These are phyloP conservation scores for Scaptomyza hsui DNA, from an alignment of 1,140 invertebrate species.

Conservation along the genomic window DNA sequence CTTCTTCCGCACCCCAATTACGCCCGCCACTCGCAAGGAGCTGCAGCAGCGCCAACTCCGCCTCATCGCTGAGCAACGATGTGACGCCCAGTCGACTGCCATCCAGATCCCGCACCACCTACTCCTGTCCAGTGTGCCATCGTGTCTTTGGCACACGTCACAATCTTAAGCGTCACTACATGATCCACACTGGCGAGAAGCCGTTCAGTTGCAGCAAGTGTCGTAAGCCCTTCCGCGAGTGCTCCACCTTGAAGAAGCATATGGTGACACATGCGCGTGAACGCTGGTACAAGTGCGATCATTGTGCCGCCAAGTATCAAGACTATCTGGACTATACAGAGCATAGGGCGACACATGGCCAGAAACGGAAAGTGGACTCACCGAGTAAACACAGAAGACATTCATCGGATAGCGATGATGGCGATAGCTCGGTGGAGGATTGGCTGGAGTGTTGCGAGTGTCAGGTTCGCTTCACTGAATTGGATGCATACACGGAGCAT, in stretches of 20 bases:
- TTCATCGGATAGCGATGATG: constrained; percentile 57
- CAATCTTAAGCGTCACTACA: constrained; percentile 80
- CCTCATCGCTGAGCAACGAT: constrained; percentile 69
- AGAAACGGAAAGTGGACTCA: neutral
- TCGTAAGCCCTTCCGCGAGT: constrained; percentile 78
- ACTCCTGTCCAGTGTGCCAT: constrained; percentile 72
- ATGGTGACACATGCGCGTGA: constrained; percentile 77
- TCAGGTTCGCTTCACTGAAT: constrained; percentile 63
- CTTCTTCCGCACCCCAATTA: constrained; percentile 12
- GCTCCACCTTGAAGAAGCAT: constrained; percentile 78
- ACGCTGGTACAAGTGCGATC: constrained; percentile 76
- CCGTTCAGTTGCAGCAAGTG: constrained; percentile 78
- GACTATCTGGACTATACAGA: constrained; percentile 73
- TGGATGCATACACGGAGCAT: constrained; percentile 73
- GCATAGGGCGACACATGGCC: constrained; percentile 60
- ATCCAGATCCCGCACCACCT: constrained; percentile 40
- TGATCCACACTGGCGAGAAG: constrained; percentile 82
- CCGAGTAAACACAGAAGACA: constrained; percentile 10
- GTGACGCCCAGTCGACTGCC: neutral
- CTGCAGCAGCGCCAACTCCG: constrained; percentile 68
- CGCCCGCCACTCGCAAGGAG: constrained; percentile 49
- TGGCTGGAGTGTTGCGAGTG: constrained; percentile 79
- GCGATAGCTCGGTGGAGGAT: constrained; percentile 63
- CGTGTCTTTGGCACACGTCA: constrained; percentile 81
- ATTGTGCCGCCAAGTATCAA: constrained; percentile 65